These are phyloP conservation scores for Drosophila busckii DNA, from an alignment of 1,140 invertebrate genomes.

Conservation along the genomic window DNA sequence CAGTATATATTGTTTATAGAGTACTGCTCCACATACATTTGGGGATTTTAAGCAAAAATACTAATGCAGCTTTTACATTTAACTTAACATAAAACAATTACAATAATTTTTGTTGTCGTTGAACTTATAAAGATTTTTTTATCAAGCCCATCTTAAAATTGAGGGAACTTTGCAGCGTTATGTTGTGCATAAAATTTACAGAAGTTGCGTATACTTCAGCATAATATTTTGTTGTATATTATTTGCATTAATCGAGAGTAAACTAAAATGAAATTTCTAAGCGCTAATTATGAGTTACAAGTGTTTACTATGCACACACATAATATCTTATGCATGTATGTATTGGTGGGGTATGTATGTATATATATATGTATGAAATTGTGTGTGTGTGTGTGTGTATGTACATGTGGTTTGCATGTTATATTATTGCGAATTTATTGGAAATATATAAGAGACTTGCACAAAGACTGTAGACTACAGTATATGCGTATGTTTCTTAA, in stretches of 20 bases:
- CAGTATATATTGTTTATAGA: slow-evolving; percentile 14
- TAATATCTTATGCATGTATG: slow-evolving; percentile 18
- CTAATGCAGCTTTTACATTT: slow-evolving; percentile 25
- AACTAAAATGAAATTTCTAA: no score
- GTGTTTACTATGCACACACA: not conserved
- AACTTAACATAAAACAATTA: slow-evolving; percentile 20
- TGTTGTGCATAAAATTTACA: no score
- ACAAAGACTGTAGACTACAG: slow-evolving; percentile 20
- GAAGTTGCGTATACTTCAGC: no score
- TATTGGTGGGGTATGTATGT: slow-evolving; percentile 43
- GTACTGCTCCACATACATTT: slow-evolving; percentile 32
- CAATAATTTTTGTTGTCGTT: slow-evolving; percentile 4
- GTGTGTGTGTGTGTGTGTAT: slow-evolving; percentile 6
- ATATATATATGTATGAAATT: slow-evolving; percentile 20
- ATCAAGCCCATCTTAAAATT: no score
- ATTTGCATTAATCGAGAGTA: no score
- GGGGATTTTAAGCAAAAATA: slow-evolving; percentile 34
- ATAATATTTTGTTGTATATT: no score
- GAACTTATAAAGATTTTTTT: no score
- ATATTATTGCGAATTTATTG: not conserved
- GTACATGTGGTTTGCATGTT: slow-evolving; percentile 9
- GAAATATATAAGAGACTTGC: no score
- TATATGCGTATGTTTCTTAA: slow-evolving; percentile 10
- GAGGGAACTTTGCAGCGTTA: no score
- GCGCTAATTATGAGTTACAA: slow-evolving; percentile 5